A percentile compares a stretch with the other conserved stretches of the same genome.
These are phyloP conservation scores for Ateles fusciceps DNA, from an alignment of 2,797 vertebrate genomes.

Conservation along the genomic window DNA sequence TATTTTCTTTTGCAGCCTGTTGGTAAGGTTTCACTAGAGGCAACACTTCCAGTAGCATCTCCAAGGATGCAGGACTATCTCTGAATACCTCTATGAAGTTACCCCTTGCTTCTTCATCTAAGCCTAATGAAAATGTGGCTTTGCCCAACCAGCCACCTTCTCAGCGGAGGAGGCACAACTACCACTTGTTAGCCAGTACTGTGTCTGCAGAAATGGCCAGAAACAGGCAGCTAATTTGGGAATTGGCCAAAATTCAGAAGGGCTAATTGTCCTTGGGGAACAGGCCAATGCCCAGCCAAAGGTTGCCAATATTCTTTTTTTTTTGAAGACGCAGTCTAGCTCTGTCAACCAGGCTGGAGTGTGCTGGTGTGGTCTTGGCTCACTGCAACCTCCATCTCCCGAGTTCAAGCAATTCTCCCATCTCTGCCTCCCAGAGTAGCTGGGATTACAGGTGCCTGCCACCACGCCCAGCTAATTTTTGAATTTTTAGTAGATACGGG, in stretches of 20 bases:
- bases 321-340: too few species aligned
- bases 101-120: slow-evolving; percentile 19
- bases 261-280: neutral
- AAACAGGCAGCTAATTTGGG: slow-evolving; percentile 8
- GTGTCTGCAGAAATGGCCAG: slow-evolving; percentile 37
- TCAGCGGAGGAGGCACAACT: neutral
- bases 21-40: slow-evolving; percentile 27
- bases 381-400: too few species aligned
- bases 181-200: neutral
- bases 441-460: too few species aligned
- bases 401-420: too few species aligned
- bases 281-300: neutral
- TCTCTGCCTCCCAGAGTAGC: too few species aligned
- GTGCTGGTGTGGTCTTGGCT: too few species aligned
- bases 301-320: neutral
- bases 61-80: neutral
- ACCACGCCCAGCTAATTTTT: too few species aligned
- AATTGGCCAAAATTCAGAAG: slow-evolving; percentile 18
- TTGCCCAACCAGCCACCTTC: neutral
- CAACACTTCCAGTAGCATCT: slow-evolving; percentile 31
- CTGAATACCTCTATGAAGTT: neutral
- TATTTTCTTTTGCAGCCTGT: slow-evolving; percentile 34
- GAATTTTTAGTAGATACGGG: too few species aligned
- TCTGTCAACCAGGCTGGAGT: too few species aligned
- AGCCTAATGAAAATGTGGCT: slow-evolving; percentile 19